These are phyloP conservation scores for Eubasilissa regina DNA, from an alignment of 1,140 invertebrate species.

Conservation along the genomic window DNA sequence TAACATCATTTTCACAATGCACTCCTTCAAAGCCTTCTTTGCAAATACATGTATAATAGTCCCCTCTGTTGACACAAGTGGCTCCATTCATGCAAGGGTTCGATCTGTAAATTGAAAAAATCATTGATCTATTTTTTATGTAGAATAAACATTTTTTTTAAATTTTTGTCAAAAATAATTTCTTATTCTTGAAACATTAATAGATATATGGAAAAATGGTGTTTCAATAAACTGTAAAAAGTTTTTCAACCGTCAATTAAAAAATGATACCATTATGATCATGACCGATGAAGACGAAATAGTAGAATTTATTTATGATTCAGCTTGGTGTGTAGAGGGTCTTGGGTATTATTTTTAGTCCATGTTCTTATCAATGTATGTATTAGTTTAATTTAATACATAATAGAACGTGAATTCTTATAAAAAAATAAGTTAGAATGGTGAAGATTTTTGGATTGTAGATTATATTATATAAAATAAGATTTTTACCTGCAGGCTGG, in stretches of 20 bases:
- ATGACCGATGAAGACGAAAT: too few relatives aligned
- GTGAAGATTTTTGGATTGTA: too few relatives aligned
- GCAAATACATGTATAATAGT: slow-evolving; percentile 81
- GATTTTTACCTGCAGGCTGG: slow-evolving; percentile 77
- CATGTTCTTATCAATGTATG: background rate
- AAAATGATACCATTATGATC: too few relatives aligned
- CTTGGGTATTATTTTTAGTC: background rate
- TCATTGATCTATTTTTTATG: too few relatives aligned
- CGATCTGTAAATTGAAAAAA: slow-evolving; percentile 62
- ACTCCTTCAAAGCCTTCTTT: slow-evolving; percentile 77
- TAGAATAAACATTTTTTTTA: too few relatives aligned
- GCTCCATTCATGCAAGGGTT: slow-evolving; percentile 83
- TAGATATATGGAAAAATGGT: too few relatives aligned
- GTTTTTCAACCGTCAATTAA: too few relatives aligned
- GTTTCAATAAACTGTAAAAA: too few relatives aligned
- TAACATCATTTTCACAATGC: slow-evolving; percentile 78
- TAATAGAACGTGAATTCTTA: background rate
- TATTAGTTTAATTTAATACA: background rate
- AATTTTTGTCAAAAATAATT: too few relatives aligned
- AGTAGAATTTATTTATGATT: too few relatives aligned
- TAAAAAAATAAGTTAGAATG: background rate
- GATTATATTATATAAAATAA: too few relatives aligned
- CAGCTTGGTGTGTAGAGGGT: background rate
- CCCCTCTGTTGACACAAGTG: slow-evolving; percentile 81
- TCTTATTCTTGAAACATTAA: too few relatives aligned